These are phyloP conservation scores for Tiphia femorata DNA, from an alignment of 2,888 invertebrate genomes.

Conservation along the genomic window DNA sequence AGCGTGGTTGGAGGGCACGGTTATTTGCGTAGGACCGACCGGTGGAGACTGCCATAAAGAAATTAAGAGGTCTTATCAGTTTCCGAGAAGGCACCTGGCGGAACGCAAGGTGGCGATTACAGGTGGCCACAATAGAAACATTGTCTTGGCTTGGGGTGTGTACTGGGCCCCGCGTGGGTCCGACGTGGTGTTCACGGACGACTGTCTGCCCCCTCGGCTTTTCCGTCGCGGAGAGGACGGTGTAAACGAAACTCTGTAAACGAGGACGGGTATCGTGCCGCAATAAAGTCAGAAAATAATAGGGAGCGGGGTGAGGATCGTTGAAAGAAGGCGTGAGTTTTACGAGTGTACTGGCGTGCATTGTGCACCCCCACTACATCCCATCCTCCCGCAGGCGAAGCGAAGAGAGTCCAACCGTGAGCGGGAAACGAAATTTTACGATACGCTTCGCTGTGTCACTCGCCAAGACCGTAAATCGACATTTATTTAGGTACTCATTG, in stretches of 20 bases:
- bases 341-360: conserved; percentile 51
- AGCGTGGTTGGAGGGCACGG: conserved; percentile 27
- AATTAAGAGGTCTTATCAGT: conserved; percentile 64
- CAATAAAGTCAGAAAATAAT: conserved; percentile 54
- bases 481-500: conserved; percentile 42
- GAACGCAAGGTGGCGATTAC: conserved; percentile 44
- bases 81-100: conserved; percentile 63
- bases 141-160: conserved; percentile 43
- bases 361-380: too few relatives aligned
- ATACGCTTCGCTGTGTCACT: conserved; percentile 36
- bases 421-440: conserved; percentile 48
- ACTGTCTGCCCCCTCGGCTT: conserved; percentile 11
- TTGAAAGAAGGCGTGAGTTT: conserved; percentile 58
- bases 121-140: conserved; percentile 45
- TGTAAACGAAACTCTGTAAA: conserved; percentile 50
- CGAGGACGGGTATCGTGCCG: conserved; percentile 35
- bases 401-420: conserved; percentile 14
- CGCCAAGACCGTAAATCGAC: conserved; percentile 43
- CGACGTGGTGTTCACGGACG: conserved; percentile 11
- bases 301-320: conserved; percentile 42
- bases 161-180: conserved; percentile 5
- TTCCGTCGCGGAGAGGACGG: conserved; percentile 11
- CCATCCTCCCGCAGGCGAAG: too few relatives aligned
- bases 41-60: conserved; percentile 56
- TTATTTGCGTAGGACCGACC: conserved; percentile 43